Percentiles rank a stretch among this genome's conserved stretches.
These are phyloP conservation scores for Terebella lapidaria DNA, from an alignment of 2,888 invertebrate genomes.

Conservation along the genomic window DNA sequence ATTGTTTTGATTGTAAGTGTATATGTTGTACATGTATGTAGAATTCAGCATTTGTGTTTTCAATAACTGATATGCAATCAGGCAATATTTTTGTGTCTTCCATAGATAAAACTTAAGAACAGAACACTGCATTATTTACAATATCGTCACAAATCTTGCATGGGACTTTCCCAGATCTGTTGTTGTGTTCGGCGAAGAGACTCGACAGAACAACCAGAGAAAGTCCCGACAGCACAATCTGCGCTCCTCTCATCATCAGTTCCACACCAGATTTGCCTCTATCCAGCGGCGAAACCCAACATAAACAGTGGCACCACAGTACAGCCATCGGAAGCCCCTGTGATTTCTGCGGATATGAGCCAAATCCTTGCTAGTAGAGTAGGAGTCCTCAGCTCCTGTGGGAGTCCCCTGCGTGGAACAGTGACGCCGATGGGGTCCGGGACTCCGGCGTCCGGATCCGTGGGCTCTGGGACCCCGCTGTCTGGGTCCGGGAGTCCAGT, in stretches of 20 bases:
- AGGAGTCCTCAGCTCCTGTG: neutral
- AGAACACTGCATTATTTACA: too few relatives aligned
- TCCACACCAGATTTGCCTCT: conserved; percentile 32
- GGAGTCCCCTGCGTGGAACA: conserved; percentile 6
- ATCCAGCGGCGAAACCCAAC: conserved; percentile 37
- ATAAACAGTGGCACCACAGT: conserved; percentile 34
- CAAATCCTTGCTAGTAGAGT: neutral
- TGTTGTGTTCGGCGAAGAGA: conserved; percentile 1
- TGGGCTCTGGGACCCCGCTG: neutral
- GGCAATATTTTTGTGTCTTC: too few relatives aligned
- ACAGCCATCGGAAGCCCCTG: conserved; percentile 35
- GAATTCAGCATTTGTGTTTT: too few relatives aligned
- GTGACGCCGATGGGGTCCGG: neutral
- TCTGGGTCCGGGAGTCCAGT: conserved; percentile 5
- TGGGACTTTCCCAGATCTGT: too few relatives aligned
- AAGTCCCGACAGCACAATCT: neutral
- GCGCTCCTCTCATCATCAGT: neutral
- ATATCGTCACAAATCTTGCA: too few relatives aligned
- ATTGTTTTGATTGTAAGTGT: too few relatives aligned
- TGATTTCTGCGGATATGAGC: conserved; percentile 5
- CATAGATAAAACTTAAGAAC: too few relatives aligned
- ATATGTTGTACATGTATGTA: too few relatives aligned
- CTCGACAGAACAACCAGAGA: neutral
- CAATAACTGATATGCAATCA: too few relatives aligned
- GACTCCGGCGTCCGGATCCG: neutral